Conservation (phyloP, 1,140 invertebrate species). For the Trichomalopsis sarcophagae region DNA sequence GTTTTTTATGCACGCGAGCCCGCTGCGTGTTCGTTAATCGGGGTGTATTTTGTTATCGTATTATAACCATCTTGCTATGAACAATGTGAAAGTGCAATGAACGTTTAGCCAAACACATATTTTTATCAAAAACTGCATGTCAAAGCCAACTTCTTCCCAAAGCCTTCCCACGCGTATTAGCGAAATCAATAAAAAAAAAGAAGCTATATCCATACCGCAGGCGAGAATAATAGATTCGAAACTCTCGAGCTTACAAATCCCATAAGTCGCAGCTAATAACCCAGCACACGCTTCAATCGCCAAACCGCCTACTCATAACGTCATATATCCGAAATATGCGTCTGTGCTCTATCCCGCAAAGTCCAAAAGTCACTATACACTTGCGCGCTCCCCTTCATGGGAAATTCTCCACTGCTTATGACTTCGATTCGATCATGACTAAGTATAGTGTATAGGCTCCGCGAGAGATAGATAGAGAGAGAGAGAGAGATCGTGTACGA, state of each 20-base stretch:
- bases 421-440: constrained; percentile 27
- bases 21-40: constrained; percentile 11
- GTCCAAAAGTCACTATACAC: constrained; percentile 42
- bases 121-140: too few relatives aligned
- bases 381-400: constrained; percentile 40
- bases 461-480: too few relatives aligned
- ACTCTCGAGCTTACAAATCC: constrained; percentile 2
- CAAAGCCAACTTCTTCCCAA: not conserved
- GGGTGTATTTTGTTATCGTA: too few relatives aligned
- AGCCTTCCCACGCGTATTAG: not conserved
- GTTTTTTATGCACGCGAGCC: not conserved
- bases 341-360: constrained; percentile 3
- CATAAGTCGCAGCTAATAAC: not conserved
- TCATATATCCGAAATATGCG: not conserved
- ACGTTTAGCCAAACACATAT: too few relatives aligned
- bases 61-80: too few relatives aligned
- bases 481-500: not conserved
- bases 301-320: not conserved
- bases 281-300: not conserved
- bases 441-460: not conserved
- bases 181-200: not conserved
- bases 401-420: constrained; percentile 25
- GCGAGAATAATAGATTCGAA: not conserved
- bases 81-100: too few relatives aligned
- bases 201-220: not conserved